These are phyloP conservation scores for Dromococcyx pavoninus DNA, from an alignment of 2,797 vertebrate species.

Conservation along the genomic window DNA sequence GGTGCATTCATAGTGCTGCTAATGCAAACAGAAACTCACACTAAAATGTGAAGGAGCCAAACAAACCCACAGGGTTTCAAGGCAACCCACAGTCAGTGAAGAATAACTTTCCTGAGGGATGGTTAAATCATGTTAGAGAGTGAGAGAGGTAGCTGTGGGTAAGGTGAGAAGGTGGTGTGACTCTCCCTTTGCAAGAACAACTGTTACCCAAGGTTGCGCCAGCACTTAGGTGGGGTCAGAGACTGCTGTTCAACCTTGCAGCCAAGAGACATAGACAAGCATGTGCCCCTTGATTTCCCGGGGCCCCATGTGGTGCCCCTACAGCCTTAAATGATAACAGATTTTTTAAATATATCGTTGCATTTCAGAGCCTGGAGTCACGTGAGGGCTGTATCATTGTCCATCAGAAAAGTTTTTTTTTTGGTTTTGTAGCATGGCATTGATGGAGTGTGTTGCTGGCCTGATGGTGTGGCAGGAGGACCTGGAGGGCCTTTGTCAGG, in stretches of 20 bases:
- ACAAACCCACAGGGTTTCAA: neutral
- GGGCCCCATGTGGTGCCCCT: too few species aligned
- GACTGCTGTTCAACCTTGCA: neutral
- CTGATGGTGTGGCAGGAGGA: neutral
- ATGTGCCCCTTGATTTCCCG: neutral
- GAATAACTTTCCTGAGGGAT: neutral
- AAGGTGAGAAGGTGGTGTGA: neutral
- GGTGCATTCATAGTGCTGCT: neutral
- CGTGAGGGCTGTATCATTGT: neutral
- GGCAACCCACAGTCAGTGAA: neutral
- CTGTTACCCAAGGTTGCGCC: neutral
- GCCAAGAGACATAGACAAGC: neutral
- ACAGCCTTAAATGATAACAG: neutral
- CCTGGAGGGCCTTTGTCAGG: neutral
- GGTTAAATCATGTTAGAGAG: neutral
- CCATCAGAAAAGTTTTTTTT: neutral
- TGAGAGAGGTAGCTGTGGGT: neutral
- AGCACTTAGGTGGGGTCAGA: neutral
- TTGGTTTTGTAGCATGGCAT: neutral
- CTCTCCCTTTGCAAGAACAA: neutral
- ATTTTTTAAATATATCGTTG: neutral
- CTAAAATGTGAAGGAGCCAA: neutral
- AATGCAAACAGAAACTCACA: neutral
- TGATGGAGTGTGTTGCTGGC: neutral
- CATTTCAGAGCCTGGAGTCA: constrained; percentile 7